Percentiles rank a stretch among this genome's conserved stretches.
phyloP scores from a whole-genome alignment of 1,140 invertebrate species.

The Drosophila sturtevanti region DNA sequence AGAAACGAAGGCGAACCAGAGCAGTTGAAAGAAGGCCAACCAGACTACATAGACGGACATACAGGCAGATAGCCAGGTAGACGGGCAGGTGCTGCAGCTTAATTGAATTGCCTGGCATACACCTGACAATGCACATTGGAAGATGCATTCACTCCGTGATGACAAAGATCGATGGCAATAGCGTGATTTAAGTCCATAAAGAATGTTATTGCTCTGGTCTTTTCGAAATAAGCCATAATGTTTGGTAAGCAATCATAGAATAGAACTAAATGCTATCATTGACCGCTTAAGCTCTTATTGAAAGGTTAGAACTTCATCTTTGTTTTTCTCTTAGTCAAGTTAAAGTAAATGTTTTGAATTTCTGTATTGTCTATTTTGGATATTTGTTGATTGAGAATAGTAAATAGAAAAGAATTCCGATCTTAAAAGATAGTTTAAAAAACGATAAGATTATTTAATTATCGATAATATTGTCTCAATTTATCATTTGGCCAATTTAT shows the following conservation, averaged over 20 bases:
- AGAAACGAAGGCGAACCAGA: background rate
- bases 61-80: slow-evolving; percentile 36
- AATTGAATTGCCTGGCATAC: slow-evolving; percentile 67
- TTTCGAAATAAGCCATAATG: background rate
- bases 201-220: background rate
- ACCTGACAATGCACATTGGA: slow-evolving; percentile 31
- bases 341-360: too few species aligned
- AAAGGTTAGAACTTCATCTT: too few species aligned
- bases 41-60: background rate
- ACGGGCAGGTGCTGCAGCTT: slow-evolving; percentile 54
- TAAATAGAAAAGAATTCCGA: too few species aligned
- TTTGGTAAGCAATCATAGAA: background rate
- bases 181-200: slow-evolving; percentile 11
- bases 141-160: slow-evolving; percentile 26
- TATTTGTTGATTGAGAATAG: too few species aligned
- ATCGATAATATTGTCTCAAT: too few species aligned
- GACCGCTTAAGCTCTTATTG: background rate
- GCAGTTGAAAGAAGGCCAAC: slow-evolving; percentile 7
- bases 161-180: slow-evolving; percentile 64
- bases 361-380: too few species aligned
- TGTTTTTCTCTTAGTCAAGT: too few species aligned
- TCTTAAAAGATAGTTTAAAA: too few species aligned
- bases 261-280: too few species aligned
- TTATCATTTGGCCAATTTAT: too few species aligned
- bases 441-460: too few species aligned